Evolutionary conservation across 1,140 invertebrate species (phyloP).

Genomic region (Nautilus pompilius): DNA sequence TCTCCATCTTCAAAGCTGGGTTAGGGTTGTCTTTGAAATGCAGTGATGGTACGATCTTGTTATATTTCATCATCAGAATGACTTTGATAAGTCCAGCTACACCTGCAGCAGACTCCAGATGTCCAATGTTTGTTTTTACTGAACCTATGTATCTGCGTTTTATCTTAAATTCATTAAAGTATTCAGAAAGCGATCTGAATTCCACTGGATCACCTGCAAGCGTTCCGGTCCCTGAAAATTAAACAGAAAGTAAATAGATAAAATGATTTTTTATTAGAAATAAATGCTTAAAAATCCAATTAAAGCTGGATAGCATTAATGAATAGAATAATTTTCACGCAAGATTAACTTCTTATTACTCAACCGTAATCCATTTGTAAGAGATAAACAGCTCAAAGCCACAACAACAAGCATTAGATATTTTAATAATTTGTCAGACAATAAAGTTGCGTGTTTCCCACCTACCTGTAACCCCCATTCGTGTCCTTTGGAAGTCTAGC

Average conservation of each 20-base stretch:
- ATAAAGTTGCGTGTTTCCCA: too few relatives aligned
- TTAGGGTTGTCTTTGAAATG: slow-evolving; percentile 27
- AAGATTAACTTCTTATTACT: not conserved
- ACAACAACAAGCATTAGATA: too few relatives aligned
- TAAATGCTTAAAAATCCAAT: not conserved
- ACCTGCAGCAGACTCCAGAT: slow-evolving; percentile 84
- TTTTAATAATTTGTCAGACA: too few relatives aligned
- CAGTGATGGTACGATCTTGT: slow-evolving; percentile 30
- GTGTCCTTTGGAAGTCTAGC: too few relatives aligned
- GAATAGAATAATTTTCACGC: not conserved
- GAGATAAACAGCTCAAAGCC: too few relatives aligned
- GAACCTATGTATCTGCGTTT: slow-evolving; percentile 29
- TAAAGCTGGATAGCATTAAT: not conserved
- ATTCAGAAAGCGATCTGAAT: slow-evolving; percentile 10
- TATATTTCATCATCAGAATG: slow-evolving; percentile 40
- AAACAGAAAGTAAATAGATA: not conserved
- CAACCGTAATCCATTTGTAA: not conserved
- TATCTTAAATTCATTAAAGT: slow-evolving; percentile 13
- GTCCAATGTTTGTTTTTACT: slow-evolving; percentile 44
- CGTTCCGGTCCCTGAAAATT: slow-evolving; percentile 24
- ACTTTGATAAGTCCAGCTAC: slow-evolving; percentile 80
- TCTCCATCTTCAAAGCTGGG: slow-evolving; percentile 24
- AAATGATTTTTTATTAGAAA: not conserved
- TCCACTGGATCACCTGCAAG: slow-evolving; percentile 28
- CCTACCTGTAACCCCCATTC: too few relatives aligned